Conservation (phyloP, 2,888 invertebrate species). For the Polietes domitor region DNA sequence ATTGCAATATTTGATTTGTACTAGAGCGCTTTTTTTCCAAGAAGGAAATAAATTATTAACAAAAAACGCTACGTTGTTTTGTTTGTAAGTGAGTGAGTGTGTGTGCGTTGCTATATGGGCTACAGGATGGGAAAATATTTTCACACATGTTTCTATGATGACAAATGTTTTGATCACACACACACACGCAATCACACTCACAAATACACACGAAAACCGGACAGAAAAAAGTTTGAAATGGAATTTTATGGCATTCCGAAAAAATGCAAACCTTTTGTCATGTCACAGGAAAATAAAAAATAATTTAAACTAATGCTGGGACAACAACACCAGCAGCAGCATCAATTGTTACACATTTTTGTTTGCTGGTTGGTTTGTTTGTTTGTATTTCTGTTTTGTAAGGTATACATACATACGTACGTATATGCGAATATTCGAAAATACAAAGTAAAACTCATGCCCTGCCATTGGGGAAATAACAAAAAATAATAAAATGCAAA, state of each 20-base stretch:
- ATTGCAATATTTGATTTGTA: neutral
- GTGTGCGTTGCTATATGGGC: neutral
- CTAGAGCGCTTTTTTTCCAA: neutral
- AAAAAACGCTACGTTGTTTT: neutral
- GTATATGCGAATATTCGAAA: neutral
- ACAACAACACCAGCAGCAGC: neutral
- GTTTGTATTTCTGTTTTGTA: slow-evolving; percentile 38
- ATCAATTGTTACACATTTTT: slow-evolving; percentile 18
- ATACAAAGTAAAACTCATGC: slow-evolving; percentile 38
- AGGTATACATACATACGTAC: neutral
- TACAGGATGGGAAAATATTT: neutral
- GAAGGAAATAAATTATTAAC: slow-evolving; percentile 14
- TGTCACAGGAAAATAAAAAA: slow-evolving; percentile 35
- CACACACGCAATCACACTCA: neutral
- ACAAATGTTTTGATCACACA: slow-evolving; percentile 32
- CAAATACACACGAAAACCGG: neutral
- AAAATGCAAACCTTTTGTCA: slow-evolving; percentile 30
- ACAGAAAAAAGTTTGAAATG: slow-evolving; percentile 18
- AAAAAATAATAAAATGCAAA: slow-evolving; percentile 63
- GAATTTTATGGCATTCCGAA: slow-evolving; percentile 17
- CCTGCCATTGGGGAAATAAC: slow-evolving; percentile 44
- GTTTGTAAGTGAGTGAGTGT: neutral
- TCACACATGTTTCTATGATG: slow-evolving; percentile 30
- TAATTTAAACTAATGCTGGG: slow-evolving; percentile 29
- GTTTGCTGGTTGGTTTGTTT: neutral